phyloP scores from a whole-genome alignment of 2,797 vertebrate species.

The Syngnathus rostellatus region DNA sequence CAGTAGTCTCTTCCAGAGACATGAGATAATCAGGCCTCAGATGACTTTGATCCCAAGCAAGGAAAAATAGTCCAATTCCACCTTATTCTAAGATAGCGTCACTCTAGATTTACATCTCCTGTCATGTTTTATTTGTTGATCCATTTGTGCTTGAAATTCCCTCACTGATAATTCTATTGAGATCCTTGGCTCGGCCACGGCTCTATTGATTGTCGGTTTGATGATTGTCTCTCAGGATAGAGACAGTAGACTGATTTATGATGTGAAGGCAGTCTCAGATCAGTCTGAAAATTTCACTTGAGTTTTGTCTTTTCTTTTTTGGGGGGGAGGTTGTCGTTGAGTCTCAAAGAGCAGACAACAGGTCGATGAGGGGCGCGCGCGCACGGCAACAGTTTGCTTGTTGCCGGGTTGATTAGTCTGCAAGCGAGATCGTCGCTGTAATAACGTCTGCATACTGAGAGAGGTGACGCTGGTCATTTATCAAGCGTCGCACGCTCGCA shows the following conservation, averaged over 20 bases:
- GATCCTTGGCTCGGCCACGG: neutral
- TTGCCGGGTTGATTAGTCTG: conserved; percentile 55
- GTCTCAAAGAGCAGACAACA: conserved; percentile 36
- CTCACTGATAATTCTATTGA: neutral
- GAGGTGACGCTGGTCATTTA: conserved; percentile 58
- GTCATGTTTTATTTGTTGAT: no score
- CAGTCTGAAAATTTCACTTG: neutral
- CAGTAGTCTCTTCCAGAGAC: no score
- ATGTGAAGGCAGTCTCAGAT: neutral
- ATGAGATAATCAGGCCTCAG: no score
- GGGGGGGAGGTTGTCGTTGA: neutral
- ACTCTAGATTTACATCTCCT: no score
- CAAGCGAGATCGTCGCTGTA: conserved; percentile 58
- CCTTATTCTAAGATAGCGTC: no score
- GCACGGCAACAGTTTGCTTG: conserved; percentile 53
- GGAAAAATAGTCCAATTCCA: no score
- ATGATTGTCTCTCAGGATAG: neutral
- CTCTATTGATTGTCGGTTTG: neutral
- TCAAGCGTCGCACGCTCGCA: conserved; percentile 32
- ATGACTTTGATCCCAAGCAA: no score
- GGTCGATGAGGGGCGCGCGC: conserved; percentile 49
- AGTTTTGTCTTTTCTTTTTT: neutral
- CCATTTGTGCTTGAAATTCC: neutral
- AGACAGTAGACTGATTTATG: neutral
- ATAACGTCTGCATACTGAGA: conserved; percentile 68